These are phyloP conservation scores for Taxidea taxus DNA, from an alignment of 2,113 vertebrate genomes.

Conservation along the genomic window DNA sequence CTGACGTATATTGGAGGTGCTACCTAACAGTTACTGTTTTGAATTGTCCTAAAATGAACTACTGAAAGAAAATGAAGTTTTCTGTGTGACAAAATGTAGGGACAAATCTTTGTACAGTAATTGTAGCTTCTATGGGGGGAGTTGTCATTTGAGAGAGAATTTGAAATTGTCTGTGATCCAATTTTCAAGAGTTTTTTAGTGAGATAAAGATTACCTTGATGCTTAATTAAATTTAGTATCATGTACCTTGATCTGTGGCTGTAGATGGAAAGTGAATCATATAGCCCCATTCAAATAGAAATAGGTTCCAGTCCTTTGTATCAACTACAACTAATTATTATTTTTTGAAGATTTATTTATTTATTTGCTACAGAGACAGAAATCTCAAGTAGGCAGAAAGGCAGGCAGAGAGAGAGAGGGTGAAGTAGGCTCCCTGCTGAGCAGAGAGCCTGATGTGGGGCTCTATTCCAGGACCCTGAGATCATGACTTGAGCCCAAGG, in stretches of 20 bases:
- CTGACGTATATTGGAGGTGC: background rate
- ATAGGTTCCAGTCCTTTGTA: slow-evolving; percentile 1
- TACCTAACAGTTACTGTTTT: background rate
- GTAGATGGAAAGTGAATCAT: background rate
- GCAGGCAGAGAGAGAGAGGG: no score
- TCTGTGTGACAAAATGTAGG: background rate
- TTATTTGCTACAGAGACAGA: no score
- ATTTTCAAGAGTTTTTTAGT: slow-evolving; percentile 58
- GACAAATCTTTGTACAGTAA: background rate
- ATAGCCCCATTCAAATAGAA: background rate
- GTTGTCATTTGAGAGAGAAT: slow-evolving; percentile 16
- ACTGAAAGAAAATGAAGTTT: slow-evolving; percentile 21
- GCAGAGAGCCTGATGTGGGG: no score
- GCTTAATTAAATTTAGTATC: slow-evolving; percentile 56
- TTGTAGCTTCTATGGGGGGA: background rate
- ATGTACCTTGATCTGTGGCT: slow-evolving; percentile 57
- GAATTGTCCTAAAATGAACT: slow-evolving; percentile 1
- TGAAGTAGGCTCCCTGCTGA: no score
- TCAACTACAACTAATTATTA: background rate
- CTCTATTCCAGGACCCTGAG: no score
- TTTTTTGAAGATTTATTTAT: background rate
- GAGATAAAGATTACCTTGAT: slow-evolving; percentile 61
- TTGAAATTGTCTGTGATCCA: slow-evolving; percentile 44
- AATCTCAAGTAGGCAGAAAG: no score
- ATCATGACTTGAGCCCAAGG: no score